Evolutionary conservation across 2,797 vertebrate species (phyloP).

Genomic region (Gallinago stenura): DNA sequence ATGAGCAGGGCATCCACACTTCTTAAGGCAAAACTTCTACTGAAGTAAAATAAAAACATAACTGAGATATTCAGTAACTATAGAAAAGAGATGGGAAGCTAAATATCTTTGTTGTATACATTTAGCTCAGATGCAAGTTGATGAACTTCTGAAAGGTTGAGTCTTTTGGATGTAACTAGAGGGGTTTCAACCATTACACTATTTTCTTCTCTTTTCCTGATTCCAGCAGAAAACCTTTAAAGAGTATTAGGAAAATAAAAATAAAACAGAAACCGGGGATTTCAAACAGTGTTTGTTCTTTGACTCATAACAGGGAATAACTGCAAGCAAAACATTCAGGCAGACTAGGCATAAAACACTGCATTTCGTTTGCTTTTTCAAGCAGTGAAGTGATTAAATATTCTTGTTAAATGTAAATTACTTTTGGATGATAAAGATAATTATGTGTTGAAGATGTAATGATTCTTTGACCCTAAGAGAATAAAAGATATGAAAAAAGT

Average conservation of each 20-base stretch:
- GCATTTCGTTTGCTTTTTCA: constrained; percentile 17
- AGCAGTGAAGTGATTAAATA: constrained; percentile 35
- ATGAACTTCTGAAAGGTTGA: not conserved
- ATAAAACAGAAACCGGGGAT: not conserved
- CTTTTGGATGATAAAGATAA: constrained; percentile 10
- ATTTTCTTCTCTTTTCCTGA: not conserved
- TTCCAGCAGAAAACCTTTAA: not conserved
- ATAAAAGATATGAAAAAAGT: not conserved
- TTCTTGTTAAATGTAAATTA: constrained; percentile 54
- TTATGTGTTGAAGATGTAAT: not conserved
- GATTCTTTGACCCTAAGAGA: constrained; percentile 20
- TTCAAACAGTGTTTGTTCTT: not conserved
- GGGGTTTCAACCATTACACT: not conserved
- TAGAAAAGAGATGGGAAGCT: not conserved
- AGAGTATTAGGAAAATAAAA: not conserved
- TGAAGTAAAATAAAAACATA: not conserved
- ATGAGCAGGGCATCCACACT: not conserved
- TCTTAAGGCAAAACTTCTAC: not conserved
- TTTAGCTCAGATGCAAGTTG: not conserved
- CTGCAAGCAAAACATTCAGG: constrained; percentile 11
- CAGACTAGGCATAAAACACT: not conserved
- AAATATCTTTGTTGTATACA: not conserved
- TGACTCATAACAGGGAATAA: not conserved
- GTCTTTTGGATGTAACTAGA: not conserved
- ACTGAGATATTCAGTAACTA: not conserved